Conservation (phyloP, 2,888 invertebrate species). For the Itoplectis maculator region DNA sequence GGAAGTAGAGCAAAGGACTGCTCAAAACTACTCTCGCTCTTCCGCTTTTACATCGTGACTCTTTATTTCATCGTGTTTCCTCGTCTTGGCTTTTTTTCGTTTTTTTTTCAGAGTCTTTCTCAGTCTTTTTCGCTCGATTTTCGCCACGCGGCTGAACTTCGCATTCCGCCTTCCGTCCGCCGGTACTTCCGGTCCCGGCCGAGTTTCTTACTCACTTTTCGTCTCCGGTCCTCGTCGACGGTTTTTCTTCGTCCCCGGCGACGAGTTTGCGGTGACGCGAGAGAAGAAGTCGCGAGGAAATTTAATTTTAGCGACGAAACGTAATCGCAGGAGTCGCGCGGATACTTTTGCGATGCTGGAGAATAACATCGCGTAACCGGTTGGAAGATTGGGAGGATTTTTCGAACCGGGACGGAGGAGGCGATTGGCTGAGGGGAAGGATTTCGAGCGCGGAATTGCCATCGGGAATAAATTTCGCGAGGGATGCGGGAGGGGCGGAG, state of each 20-base stretch:
- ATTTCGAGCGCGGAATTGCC: slow-evolving; percentile 59
- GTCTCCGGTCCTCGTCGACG: background rate
- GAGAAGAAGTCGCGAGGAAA: slow-evolving; percentile 28
- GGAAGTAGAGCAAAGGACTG: slow-evolving; percentile 59
- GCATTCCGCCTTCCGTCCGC: slow-evolving; percentile 27
- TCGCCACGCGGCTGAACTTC: slow-evolving; percentile 22
- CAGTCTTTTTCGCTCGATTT: slow-evolving; percentile 35
- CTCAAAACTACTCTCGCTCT: slow-evolving; percentile 60
- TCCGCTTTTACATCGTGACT: slow-evolving; percentile 27
- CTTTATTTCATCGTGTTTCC: slow-evolving; percentile 3
- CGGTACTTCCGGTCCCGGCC: slow-evolving; percentile 4
- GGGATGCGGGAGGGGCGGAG: slow-evolving; percentile 24
- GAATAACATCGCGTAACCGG: slow-evolving; percentile 7
- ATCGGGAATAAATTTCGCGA: slow-evolving; percentile 64
- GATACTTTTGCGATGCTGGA: background rate
- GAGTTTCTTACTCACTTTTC: slow-evolving; percentile 18
- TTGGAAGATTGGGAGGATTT: no score
- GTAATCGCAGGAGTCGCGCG: slow-evolving; percentile 43
- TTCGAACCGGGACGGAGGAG: no score
- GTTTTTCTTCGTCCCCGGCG: background rate
- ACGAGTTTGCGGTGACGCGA: background rate
- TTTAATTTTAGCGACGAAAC: slow-evolving; percentile 61
- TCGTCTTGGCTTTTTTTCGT: background rate
- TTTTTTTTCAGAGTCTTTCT: background rate
- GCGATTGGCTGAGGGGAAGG: slow-evolving; percentile 25